phyloP scores from a whole-genome alignment of 2,888 invertebrate species.

The Eumacrocentrus americanus region DNA sequence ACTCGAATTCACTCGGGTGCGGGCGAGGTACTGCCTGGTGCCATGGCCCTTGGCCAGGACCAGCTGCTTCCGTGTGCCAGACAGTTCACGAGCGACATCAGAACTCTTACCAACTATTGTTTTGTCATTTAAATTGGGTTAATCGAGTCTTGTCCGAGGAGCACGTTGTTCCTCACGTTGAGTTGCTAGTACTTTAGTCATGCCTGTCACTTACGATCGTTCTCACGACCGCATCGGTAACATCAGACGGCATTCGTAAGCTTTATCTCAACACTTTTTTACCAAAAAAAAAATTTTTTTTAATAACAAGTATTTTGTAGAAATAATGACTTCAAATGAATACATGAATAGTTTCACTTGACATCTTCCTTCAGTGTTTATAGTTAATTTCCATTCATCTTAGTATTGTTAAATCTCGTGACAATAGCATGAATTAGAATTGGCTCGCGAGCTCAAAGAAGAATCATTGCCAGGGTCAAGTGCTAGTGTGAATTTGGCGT shows the following conservation, averaged over 20 bases:
- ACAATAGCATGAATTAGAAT: conserved; percentile 10
- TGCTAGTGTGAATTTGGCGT: conserved; percentile 44
- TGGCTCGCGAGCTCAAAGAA: background rate
- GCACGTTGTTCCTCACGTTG: background rate
- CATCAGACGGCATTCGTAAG: conserved; percentile 41
- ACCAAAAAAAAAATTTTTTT: background rate
- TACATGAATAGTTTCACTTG: background rate
- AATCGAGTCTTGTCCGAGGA: conserved; percentile 39
- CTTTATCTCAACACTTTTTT: conserved; percentile 18
- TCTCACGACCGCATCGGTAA: conserved; percentile 48
- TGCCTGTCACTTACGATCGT: conserved; percentile 50
- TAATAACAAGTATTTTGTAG: background rate
- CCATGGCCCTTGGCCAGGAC: conserved; percentile 55
- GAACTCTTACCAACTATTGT: conserved; percentile 40
- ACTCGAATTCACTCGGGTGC: conserved; percentile 25
- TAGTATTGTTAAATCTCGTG: too few relatives aligned
- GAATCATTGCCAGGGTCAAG: conserved; percentile 44
- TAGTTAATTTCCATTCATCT: too few relatives aligned
- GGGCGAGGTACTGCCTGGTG: conserved; percentile 44
- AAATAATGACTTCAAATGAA: background rate
- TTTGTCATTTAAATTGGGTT: conserved; percentile 45
- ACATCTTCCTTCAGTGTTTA: background rate
- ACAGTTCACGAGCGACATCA: conserved; percentile 8
- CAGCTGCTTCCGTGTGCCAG: conserved; percentile 41
- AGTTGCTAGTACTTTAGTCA: too few relatives aligned